Evolutionary conservation across 2,113 vertebrate genomes (phyloP).

Genomic region (Calypte anna): DNA sequence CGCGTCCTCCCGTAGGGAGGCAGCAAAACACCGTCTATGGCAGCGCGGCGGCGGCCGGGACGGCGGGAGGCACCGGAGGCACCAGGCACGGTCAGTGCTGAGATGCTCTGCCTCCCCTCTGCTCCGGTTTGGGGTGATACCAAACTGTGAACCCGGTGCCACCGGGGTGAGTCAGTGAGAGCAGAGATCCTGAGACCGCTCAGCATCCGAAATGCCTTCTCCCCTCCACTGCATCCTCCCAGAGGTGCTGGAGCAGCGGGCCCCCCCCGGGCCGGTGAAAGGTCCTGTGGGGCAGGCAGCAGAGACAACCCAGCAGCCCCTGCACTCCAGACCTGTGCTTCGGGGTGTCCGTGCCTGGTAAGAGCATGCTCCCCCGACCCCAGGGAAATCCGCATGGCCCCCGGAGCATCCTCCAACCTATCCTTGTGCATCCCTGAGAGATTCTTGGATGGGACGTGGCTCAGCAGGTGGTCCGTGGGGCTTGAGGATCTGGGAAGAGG

Average conservation of each 20-base stretch:
- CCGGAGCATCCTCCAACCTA: not conserved
- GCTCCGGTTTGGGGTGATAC: fast-evolving
- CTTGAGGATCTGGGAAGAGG: not conserved
- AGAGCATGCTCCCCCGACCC: fast-evolving
- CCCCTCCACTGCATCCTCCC: fast-evolving
- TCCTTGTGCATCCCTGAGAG: not conserved
- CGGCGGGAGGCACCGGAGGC: not conserved
- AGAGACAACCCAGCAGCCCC: not conserved
- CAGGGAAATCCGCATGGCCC: not conserved
- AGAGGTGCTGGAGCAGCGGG: not conserved
- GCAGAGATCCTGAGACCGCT: fast-evolving
- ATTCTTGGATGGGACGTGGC: not conserved
- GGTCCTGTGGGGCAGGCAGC: fast-evolving
- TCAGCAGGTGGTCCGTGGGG: fast-evolving
- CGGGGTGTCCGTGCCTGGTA: fast-evolving
- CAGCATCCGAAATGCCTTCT: not conserved
- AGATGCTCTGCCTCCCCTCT: not conserved
- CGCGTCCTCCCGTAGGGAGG: conserved; percentile 32
- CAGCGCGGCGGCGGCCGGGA: not conserved
- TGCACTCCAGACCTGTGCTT: fast-evolving
- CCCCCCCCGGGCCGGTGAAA: not conserved
- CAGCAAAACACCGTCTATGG: conserved; percentile 40
- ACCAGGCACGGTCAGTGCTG: not conserved
- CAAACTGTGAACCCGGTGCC: not conserved
- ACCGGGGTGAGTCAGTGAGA: not conserved